Conservation (phyloP, 2,797 vertebrate genomes). For the Myotis findleyi region DNA sequence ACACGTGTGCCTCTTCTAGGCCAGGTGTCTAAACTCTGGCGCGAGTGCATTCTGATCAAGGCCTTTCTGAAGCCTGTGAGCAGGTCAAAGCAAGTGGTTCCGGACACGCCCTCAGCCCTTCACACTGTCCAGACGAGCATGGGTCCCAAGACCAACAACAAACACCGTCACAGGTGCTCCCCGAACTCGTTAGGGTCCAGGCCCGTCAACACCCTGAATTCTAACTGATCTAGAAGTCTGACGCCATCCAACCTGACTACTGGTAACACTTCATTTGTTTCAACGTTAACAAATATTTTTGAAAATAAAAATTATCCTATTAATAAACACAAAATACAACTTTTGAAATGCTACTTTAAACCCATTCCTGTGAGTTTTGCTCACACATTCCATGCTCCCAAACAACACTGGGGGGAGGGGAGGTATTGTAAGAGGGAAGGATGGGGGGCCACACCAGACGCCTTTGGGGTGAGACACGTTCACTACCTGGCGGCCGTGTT, state of each 20-base stretch:
- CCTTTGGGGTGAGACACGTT: not conserved
- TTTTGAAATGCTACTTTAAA: conserved; percentile 57
- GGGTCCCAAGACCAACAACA: not conserved
- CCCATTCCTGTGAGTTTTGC: not conserved
- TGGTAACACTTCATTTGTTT: not conserved
- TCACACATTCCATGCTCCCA: conserved; percentile 26
- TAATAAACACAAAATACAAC: conserved; percentile 21
- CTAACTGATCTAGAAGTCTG: not conserved
- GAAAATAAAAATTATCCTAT: not conserved
- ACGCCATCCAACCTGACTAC: not conserved
- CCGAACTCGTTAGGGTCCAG: not conserved
- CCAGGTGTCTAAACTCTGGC: not conserved
- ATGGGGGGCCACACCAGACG: not conserved
- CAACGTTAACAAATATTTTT: conserved; percentile 41
- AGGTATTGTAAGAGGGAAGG: not conserved
- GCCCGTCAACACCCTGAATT: not conserved
- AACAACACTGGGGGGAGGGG: not conserved
- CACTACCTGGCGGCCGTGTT: not conserved
- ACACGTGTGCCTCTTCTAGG: too few relatives aligned
- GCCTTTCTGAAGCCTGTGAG: not conserved
- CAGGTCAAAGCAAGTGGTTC: not conserved
- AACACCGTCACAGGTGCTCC: not conserved
- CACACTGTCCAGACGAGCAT: not conserved
- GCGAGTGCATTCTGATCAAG: not conserved
- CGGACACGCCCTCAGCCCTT: not conserved